Conservation (phyloP, 2,888 invertebrate species). For the Lymantria dispar region DNA sequence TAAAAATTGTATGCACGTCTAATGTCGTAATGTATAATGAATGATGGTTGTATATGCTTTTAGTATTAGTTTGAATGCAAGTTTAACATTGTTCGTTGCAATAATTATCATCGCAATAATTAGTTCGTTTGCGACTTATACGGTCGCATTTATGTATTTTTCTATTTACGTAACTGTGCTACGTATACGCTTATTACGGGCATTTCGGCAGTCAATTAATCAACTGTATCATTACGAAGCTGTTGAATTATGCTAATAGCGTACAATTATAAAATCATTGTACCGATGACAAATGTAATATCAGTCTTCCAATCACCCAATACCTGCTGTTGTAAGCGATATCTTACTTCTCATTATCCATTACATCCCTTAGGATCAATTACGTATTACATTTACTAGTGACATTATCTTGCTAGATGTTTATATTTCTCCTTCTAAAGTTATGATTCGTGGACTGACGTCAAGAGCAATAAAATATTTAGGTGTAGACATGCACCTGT, state of each 20-base stretch:
- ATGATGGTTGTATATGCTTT: slow-evolving; percentile 16
- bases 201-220: slow-evolving; percentile 21
- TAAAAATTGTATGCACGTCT: too few relatives aligned
- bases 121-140: slow-evolving; percentile 28
- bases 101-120: slow-evolving; percentile 21
- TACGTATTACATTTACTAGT: too few relatives aligned
- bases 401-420: slow-evolving; percentile 17
- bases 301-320: slow-evolving; percentile 1
- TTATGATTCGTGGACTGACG: slow-evolving; percentile 18
- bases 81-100: slow-evolving; percentile 14
- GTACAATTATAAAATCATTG: not conserved
- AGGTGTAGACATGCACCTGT: slow-evolving; percentile 15
- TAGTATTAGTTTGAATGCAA: slow-evolving; percentile 16
- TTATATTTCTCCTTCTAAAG: slow-evolving; percentile 11
- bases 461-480: slow-evolving; percentile 30
- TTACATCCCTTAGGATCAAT: too few relatives aligned
- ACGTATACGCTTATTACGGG: not conserved
- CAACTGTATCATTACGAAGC: slow-evolving; percentile 7
- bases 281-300: not conserved
- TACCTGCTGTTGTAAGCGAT: not conserved
- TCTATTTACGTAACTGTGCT: slow-evolving; percentile 6
- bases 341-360: too few relatives aligned
- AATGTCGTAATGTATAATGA: too few relatives aligned
- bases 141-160: slow-evolving; percentile 24
- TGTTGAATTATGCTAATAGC: not conserved